Percentiles rank a stretch among this genome's conserved stretches.
phyloP scores from a whole-genome alignment of 2,888 invertebrate genomes.

The Operophtera brumata region DNA sequence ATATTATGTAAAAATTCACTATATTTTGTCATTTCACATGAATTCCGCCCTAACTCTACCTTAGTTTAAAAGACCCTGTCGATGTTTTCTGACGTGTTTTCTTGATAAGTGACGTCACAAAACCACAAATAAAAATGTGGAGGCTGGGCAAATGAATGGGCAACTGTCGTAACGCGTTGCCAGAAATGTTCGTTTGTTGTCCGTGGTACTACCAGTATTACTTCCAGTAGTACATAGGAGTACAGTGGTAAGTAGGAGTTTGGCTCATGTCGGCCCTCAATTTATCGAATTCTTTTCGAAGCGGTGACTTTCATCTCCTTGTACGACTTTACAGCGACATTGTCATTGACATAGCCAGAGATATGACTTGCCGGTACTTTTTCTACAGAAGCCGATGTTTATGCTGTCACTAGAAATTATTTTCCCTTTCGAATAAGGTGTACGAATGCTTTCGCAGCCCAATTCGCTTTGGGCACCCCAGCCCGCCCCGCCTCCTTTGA shows the following conservation, averaged over 20 bases:
- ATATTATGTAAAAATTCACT: not conserved
- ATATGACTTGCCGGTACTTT: not conserved
- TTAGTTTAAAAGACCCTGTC: constrained; percentile 79
- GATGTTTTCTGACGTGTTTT: constrained; percentile 42
- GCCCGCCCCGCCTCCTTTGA: constrained; percentile 1
- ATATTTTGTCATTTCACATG: constrained; percentile 26
- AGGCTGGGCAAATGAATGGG: not conserved
- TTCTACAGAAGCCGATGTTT: not conserved
- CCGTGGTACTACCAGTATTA: too few species aligned
- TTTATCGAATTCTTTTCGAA: too few species aligned
- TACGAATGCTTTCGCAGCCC: not conserved
- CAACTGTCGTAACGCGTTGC: not conserved
- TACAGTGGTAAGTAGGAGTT: too few species aligned
- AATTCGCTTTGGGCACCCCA: not conserved
- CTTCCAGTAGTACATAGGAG: too few species aligned
- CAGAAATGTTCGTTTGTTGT: too few species aligned
- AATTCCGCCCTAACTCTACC: constrained; percentile 70
- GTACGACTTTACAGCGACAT: not conserved
- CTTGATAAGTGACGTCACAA: constrained; percentile 37
- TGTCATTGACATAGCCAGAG: not conserved
- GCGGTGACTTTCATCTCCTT: too few species aligned
- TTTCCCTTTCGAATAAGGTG: not conserved
- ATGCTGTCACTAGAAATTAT: not conserved
- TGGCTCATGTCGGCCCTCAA: too few species aligned
- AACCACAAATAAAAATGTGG: constrained; percentile 32